A percentile compares a stretch with the other conserved stretches of the same genome.
phyloP scores from a whole-genome alignment of 2,797 vertebrate species.

The Aldrovandia affinis region DNA sequence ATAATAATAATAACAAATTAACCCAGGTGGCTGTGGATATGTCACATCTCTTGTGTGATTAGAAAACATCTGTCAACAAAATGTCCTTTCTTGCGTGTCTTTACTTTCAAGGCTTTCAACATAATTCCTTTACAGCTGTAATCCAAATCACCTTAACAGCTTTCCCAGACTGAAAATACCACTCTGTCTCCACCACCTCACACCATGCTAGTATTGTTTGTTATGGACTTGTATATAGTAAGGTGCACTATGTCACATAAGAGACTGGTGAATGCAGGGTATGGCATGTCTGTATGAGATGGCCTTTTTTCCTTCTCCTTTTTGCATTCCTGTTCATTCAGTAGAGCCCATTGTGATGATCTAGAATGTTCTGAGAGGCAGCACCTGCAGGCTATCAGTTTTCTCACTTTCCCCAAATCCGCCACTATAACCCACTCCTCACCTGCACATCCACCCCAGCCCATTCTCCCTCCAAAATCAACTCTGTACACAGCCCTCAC shows the following conservation, averaged over 20 bases:
- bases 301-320: too few relatives aligned
- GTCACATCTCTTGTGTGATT: slow-evolving; percentile 10
- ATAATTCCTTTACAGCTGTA: neutral
- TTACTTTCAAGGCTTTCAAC: neutral
- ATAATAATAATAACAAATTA: neutral
- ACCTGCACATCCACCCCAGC: too few relatives aligned
- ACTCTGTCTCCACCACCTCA: neutral
- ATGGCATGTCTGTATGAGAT: too few relatives aligned
- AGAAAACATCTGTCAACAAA: slow-evolving; percentile 16
- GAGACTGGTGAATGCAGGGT: too few relatives aligned
- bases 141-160: neutral
- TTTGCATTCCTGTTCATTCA: too few relatives aligned
- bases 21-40: neutral
- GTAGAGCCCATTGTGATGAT: too few relatives aligned
- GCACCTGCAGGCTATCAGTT: too few relatives aligned
- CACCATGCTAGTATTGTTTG: neutral
- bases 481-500: too few relatives aligned
- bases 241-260: neutral
- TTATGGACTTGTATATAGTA: neutral
- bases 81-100: neutral
- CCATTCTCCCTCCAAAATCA: neutral
- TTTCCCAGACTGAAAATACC: neutral
- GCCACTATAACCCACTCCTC: too few relatives aligned
- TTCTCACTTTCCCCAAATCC: too few relatives aligned
- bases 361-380: too few relatives aligned